Percentiles rank a stretch among this genome's conserved stretches.
phyloP scores from a whole-genome alignment of 2,113 vertebrate species.

The Lepidothrix coronata region DNA sequence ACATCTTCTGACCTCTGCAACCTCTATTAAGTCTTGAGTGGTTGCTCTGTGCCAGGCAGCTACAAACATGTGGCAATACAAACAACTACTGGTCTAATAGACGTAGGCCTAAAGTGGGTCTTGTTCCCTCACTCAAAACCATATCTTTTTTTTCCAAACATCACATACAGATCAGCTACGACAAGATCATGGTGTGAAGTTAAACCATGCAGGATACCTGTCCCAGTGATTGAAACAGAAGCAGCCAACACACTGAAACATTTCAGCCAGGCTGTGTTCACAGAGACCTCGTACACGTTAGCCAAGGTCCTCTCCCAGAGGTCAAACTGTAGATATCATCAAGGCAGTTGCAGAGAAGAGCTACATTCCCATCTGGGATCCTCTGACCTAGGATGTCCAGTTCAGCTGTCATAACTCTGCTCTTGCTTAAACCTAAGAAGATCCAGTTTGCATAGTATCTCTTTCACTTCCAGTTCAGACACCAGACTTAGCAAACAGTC shows the following conservation, averaged over 20 bases:
- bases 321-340: neutral
- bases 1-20: neutral
- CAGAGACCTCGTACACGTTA: fast-evolving
- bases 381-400: neutral
- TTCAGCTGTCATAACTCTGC: neutral
- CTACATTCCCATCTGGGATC: neutral
- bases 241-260: neutral
- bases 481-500: neutral
- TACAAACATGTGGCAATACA: neutral
- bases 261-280: neutral
- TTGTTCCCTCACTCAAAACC: neutral
- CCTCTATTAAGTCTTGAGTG: neutral
- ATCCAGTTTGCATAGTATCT: neutral
- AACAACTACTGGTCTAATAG: neutral
- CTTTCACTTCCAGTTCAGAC: neutral
- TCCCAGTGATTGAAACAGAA: neutral
- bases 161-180: neutral
- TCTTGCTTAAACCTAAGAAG: neutral
- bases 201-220: neutral
- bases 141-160: neutral
- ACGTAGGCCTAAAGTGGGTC: neutral
- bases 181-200: neutral
- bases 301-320: neutral
- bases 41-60: neutral
- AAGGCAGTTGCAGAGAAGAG: neutral